These are phyloP conservation scores for Drosophila merina DNA, from an alignment of 2,888 invertebrate genomes.

Conservation along the genomic window DNA sequence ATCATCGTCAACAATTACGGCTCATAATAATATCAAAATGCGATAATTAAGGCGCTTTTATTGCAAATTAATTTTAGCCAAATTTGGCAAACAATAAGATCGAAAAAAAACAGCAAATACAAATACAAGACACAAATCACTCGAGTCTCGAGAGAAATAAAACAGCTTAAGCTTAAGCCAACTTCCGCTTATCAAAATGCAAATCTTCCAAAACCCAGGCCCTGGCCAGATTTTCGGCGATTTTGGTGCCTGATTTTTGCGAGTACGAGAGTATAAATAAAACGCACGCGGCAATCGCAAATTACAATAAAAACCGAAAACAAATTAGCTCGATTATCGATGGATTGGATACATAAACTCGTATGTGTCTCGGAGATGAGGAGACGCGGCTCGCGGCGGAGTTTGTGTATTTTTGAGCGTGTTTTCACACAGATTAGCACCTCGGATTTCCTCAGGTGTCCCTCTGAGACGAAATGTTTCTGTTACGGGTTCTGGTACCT, in stretches of 20 bases:
- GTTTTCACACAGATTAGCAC: slow-evolving; percentile 64
- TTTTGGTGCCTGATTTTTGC: slow-evolving; percentile 27
- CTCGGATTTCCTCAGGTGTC: slow-evolving; percentile 64
- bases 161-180: slow-evolving; percentile 37
- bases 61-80: slow-evolving; percentile 46
- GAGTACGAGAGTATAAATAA: slow-evolving; percentile 62
- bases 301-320: slow-evolving; percentile 50
- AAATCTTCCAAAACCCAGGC: slow-evolving; percentile 33
- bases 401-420: slow-evolving; percentile 17
- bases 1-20: slow-evolving; percentile 53
- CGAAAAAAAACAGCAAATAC: neutral
- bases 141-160: slow-evolving; percentile 2
- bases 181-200: slow-evolving; percentile 72
- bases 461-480: slow-evolving; percentile 9
- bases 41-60: slow-evolving; percentile 61
- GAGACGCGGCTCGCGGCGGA: neutral
- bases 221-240: slow-evolving; percentile 24
- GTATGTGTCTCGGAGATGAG: slow-evolving; percentile 18
- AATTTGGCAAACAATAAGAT: slow-evolving; percentile 38
- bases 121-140: slow-evolving; percentile 14
- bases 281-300: slow-evolving; percentile 62
- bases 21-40: slow-evolving; percentile 62
- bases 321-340: slow-evolving; percentile 75
- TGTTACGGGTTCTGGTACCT: slow-evolving; percentile 16
- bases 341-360: slow-evolving; percentile 41